Percentiles rank a stretch among this genome's conserved stretches.
phyloP scores from a whole-genome alignment of 2,113 vertebrate genomes.

The Tachysurus vachellii region DNA sequence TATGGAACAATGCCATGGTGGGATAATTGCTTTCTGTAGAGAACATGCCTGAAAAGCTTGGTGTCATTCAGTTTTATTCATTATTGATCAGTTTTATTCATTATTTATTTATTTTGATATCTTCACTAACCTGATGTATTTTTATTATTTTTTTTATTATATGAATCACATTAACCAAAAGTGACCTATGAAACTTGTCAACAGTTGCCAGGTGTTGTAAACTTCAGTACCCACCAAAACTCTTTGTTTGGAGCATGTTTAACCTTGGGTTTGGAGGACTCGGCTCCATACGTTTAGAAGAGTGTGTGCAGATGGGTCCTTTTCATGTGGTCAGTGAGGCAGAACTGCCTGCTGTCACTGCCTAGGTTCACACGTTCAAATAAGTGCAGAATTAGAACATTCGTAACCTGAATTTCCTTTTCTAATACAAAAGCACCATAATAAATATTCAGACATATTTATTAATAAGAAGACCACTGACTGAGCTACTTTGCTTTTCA shows the following conservation, averaged over 20 bases:
- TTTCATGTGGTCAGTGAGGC: slow-evolving; percentile 73
- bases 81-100: not conserved
- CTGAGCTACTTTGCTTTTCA: not conserved
- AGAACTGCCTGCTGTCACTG: slow-evolving; percentile 76
- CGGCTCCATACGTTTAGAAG: slow-evolving; percentile 68
- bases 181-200: not conserved
- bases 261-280: slow-evolving; percentile 69
- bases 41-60: not conserved
- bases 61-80: not conserved
- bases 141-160: not conserved
- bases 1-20: not conserved
- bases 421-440: not conserved
- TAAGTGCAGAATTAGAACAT: slow-evolving; percentile 62
- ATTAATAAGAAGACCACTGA: not conserved
- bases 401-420: slow-evolving; percentile 12
- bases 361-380: slow-evolving; percentile 44
- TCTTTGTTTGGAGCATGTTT: slow-evolving; percentile 58
- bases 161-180: not conserved
- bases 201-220: slow-evolving; percentile 22
- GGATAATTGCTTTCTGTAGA: not conserved
- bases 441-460: slow-evolving; percentile 41
- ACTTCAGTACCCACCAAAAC: slow-evolving; percentile 30
- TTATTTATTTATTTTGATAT: not conserved
- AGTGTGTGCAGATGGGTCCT: slow-evolving; percentile 72
- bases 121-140: not conserved